Base-by-base conservation (phyloP, 2,113 vertebrate genomes). In the Hemibagrus wyckioides region DNA sequence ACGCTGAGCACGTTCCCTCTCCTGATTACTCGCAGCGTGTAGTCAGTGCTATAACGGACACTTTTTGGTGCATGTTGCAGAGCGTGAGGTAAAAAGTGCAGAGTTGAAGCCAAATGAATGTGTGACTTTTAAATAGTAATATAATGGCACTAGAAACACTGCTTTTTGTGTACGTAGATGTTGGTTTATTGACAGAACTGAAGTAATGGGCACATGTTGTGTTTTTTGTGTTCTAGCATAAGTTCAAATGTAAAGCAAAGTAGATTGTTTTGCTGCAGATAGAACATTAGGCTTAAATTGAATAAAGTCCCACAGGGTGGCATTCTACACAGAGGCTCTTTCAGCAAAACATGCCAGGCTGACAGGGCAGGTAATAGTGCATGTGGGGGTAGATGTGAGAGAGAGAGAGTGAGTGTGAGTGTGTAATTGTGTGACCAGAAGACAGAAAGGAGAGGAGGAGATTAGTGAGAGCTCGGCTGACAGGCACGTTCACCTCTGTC, bases 381-480 rank as follows among this genome's bases (percentile, higher is more conserved):
- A 57, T 39, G 21, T 36, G 79, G 19, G 52, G 30, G 30, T 9
- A 33, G n/a, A 56, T 80, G 21, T 8, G 41, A 2, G 85, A 17
- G 75, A 39, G 61, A 41, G 77, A 50, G 73, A 6, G 56, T 80
- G 84, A 21, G 56, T 15, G 54, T 39, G 75, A 1, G 48, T 19
- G 77, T n/a, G 85, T 39, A n/a, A n/a, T n/a, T 23, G 84, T 48
- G 52, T 56, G 19, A 41, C 79, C n/a, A 44, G 65, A 82, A 52
- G 65, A 85, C 73, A 52, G 73, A 65, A 79, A 59, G 63, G 48
- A 63, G 84, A 23, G 59, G 67, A 76, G 44, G 54, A 82, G 80
- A 87, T 87, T 77, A 83, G 80, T 39, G 69, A 39, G 36, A 76
- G 56, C 56, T 82, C 3, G 30, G 80, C 80, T 87, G 86, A 83